Percentiles rank a stretch among this genome's conserved stretches.
phyloP scores from a whole-genome alignment of 2,797 vertebrate genomes.

The Falco novaeseelandiae region DNA sequence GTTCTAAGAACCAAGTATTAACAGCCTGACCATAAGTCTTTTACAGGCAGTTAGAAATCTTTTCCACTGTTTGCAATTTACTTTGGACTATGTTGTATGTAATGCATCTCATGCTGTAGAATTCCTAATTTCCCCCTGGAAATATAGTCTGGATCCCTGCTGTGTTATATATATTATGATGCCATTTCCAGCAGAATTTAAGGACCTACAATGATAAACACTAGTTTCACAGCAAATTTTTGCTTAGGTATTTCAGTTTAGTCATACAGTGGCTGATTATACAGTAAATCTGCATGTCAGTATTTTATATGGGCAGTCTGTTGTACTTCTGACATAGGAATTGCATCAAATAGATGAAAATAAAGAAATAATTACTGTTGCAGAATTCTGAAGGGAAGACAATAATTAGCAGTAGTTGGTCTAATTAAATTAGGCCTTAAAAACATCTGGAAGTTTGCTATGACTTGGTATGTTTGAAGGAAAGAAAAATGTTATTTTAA shows the following conservation, averaged over 20 bases:
- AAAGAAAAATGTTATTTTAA: conserved; percentile 21
- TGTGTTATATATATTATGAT: neutral
- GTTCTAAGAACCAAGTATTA: neutral
- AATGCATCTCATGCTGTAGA: neutral
- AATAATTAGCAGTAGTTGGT: neutral
- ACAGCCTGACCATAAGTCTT: neutral
- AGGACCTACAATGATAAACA: neutral
- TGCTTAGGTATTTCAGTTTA: neutral
- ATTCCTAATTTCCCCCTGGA: neutral
- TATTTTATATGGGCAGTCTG: neutral
- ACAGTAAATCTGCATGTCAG: neutral
- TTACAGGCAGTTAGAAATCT: neutral
- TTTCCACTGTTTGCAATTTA: conserved; percentile 8
- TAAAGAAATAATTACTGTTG: neutral
- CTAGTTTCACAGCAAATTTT: neutral
- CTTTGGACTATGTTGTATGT: neutral
- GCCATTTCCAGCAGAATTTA: neutral
- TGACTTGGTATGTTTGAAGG: neutral
- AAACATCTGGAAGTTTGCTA: neutral
- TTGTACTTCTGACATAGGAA: neutral
- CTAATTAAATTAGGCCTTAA: neutral
- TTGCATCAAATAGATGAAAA: neutral
- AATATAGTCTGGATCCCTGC: neutral
- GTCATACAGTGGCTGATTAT: neutral
- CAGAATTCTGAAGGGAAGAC: neutral